These are phyloP conservation scores for Sander vitreus DNA, from an alignment of 2,113 vertebrate species.

Conservation along the genomic window DNA sequence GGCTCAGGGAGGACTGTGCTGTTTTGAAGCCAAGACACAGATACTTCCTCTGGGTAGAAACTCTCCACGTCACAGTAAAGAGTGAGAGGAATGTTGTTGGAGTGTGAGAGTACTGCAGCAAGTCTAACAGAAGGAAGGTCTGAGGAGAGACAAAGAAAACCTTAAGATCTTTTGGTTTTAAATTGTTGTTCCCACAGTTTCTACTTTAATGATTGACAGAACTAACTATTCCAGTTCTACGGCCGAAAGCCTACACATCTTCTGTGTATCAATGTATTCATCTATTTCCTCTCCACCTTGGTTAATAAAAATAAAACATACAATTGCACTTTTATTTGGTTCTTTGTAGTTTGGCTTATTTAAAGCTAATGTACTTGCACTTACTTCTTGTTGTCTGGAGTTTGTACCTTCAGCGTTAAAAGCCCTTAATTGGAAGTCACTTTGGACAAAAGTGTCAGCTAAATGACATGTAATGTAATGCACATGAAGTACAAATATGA, in stretches of 20 bases:
- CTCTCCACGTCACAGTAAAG: slow-evolving; percentile 83
- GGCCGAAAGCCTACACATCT: too few relatives aligned
- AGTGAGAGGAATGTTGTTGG: slow-evolving; percentile 72
- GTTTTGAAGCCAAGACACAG: slow-evolving; percentile 82
- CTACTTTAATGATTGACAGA: background rate
- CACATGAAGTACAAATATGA: background rate
- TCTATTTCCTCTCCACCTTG: too few relatives aligned
- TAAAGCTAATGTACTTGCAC: too few relatives aligned
- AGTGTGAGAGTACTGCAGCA: slow-evolving; percentile 59
- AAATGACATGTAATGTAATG: too few relatives aligned
- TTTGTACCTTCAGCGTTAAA: too few relatives aligned
- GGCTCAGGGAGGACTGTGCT: slow-evolving; percentile 67
- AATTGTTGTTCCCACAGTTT: background rate
- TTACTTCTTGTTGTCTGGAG: too few relatives aligned
- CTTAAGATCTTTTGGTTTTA: background rate
- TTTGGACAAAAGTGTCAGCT: too few relatives aligned
- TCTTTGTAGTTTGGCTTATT: too few relatives aligned
- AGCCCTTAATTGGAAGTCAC: too few relatives aligned
- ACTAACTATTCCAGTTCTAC: background rate
- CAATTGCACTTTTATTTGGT: too few relatives aligned
- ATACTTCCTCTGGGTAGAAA: slow-evolving; percentile 81
- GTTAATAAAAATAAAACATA: too few relatives aligned
- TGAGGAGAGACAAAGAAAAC: slow-evolving; percentile 35
- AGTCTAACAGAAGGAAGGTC: slow-evolving; percentile 74
- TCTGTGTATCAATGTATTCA: too few relatives aligned